Conservation (phyloP, 1,140 invertebrate species). For the Saccostrea cuccullata region DNA sequence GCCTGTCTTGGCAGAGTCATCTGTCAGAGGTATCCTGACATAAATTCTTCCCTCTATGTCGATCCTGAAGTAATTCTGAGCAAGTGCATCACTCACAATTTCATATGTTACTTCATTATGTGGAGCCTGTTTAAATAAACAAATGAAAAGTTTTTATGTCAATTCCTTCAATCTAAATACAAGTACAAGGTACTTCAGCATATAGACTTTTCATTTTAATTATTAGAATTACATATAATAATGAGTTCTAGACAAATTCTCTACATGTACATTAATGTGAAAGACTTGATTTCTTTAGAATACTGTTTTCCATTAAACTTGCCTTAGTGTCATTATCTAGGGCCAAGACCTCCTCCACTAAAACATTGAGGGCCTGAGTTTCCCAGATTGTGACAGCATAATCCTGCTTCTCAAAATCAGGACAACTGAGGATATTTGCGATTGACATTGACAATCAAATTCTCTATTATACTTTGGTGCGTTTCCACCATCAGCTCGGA, state of each 20-base stretch:
- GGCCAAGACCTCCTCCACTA: constrained; percentile 82
- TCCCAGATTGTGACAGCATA: constrained; percentile 90
- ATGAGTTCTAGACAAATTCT: too few relatives aligned
- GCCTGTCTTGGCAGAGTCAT: constrained; percentile 38
- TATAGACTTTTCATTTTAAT: too few relatives aligned
- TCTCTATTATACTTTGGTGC: constrained; percentile 53
- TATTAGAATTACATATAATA: too few relatives aligned
- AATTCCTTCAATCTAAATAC: too few relatives aligned
- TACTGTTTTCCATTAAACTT: not conserved
- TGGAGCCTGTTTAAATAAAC: constrained; percentile 44
- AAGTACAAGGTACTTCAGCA: too few relatives aligned
- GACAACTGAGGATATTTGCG: constrained; percentile 63
- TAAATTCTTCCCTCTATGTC: constrained; percentile 37
- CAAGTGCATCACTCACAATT: constrained; percentile 1
- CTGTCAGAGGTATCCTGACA: constrained; percentile 38
- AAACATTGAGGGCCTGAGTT: constrained; percentile 81
- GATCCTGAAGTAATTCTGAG: constrained; percentile 44
- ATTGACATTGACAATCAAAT: constrained; percentile 60
- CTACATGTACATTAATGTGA: too few relatives aligned
- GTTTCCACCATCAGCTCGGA: constrained; percentile 78
- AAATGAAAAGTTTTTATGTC: not conserved
- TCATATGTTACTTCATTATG: constrained; percentile 48
- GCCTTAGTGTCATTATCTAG: constrained; percentile 62
- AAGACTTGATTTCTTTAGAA: too few relatives aligned
- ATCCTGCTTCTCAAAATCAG: constrained; percentile 77